Evolutionary conservation across 1,140 invertebrate species (phyloP), one percentile per base, ranked within the genome.

Genomic region (Diachasmimorpha longicaudata): DNA sequence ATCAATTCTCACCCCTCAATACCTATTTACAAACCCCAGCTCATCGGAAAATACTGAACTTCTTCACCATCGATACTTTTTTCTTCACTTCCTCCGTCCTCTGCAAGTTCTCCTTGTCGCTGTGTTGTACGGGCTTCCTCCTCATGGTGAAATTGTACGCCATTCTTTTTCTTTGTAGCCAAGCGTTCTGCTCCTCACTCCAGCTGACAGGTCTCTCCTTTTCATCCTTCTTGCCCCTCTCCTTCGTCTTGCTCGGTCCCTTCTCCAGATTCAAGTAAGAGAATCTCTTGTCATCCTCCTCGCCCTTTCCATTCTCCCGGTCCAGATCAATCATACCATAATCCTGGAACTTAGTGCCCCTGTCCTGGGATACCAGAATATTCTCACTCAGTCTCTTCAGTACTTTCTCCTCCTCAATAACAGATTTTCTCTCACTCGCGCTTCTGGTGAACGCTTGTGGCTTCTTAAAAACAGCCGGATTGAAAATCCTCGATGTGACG

Each of bases 11-110:
- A n/a, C 1, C n/a, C 14, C 48, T 52, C 48, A 52, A 6, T 52
- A 19, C 19, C 19, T 19, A 6, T 16, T 16, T 13, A 4, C 13
- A 16, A 52, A 16, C 13, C 48, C n/a, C 0, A 9, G 6, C 36
- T 80, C 78, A 88, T 48, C 83, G 84, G 80, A 87, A 88, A 68
- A 88, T 84, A 37, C 82, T 83, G 72, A 88, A 86, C 78, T 85
- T 84, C 68, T 79, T 83, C 11, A 71, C 77, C 72, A 81, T 84
- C 4, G 52, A 63, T 21, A 82, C 78, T 52, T 82, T 86, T 25
- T 84, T 86, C 72, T 76, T 81, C 14, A 67, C 13, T 55, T 39
- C 0, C 75, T 68, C 81, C 81, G 21, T 72, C 13, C 46, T 71
- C 13, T 77, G 81, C 79, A 46, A 80, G 46, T 87, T 86, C 58